A percentile compares a stretch with the other conserved stretches of the same genome.
Conservation (phyloP, 2,888 invertebrate species). For the Congeria kusceri region DNA sequence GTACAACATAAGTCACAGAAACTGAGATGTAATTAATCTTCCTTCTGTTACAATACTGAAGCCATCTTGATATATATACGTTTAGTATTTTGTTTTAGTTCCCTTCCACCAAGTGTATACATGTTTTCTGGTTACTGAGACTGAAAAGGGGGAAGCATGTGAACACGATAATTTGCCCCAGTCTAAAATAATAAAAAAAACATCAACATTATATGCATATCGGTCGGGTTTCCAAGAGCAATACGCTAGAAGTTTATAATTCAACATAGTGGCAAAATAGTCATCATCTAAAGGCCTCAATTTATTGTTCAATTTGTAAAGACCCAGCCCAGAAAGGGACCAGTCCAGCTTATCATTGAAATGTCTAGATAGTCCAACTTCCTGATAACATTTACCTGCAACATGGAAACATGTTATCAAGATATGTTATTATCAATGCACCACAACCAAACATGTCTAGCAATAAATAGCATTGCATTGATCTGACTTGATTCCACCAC, state of each 20-base stretch:
- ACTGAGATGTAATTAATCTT: conserved; percentile 21
- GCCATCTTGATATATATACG: conserved; percentile 28
- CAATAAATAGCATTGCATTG: conserved; percentile 11
- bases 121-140: conserved; percentile 10
- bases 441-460: conserved; percentile 23
- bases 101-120: conserved; percentile 23
- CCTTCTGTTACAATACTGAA: conserved; percentile 32
- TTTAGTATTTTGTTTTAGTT: conserved; percentile 38
- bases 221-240: conserved; percentile 42
- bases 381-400: conserved; percentile 4
- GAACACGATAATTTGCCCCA: conserved; percentile 9
- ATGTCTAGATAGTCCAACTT: background rate
- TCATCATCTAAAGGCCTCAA: conserved; percentile 18
- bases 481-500: conserved; percentile 21
- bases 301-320: background rate
- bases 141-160: conserved; percentile 43
- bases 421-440: conserved; percentile 17
- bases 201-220: conserved; percentile 17
- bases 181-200: conserved; percentile 18
- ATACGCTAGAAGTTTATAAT: conserved; percentile 19
- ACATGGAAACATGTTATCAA: conserved; percentile 29
- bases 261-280: conserved; percentile 33
- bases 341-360: conserved; percentile 35
- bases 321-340: conserved; percentile 9
- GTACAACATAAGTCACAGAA: conserved; percentile 27